Conservation (phyloP, 2,888 invertebrate species). For the Acheta domesticus region DNA sequence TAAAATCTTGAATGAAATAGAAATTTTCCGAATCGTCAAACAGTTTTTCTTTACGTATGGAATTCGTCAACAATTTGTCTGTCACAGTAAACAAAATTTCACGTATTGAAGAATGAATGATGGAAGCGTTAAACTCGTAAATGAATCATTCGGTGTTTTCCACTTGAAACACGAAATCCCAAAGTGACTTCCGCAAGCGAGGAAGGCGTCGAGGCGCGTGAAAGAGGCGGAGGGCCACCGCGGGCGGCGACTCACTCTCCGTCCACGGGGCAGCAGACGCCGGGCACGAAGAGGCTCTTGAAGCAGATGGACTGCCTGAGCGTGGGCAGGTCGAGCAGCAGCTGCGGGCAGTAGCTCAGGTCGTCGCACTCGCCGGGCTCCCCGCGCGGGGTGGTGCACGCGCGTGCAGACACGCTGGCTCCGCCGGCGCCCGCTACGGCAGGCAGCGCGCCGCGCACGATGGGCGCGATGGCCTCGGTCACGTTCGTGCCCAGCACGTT, state of each 20-base stretch:
- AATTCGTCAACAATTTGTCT: too few relatives aligned
- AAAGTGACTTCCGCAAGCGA: too few relatives aligned
- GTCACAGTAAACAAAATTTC: too few relatives aligned
- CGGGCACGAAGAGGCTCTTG: conserved; percentile 85
- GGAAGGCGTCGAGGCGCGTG: too few relatives aligned
- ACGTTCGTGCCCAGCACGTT: conserved; percentile 75
- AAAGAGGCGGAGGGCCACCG: too few relatives aligned
- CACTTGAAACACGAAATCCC: too few relatives aligned
- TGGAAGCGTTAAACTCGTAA: too few relatives aligned
- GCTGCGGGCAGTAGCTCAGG: conserved; percentile 80
- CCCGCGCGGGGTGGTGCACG: conserved; percentile 79
- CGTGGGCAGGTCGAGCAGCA: conserved; percentile 74
- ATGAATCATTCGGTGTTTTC: too few relatives aligned
- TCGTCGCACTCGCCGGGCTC: conserved; percentile 79
- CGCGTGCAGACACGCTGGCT: conserved; percentile 49
- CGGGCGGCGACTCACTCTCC: neutral
- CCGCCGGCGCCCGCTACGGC: conserved; percentile 43
- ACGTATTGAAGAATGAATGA: too few relatives aligned
- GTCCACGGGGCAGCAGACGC: conserved; percentile 79
- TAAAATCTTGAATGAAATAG: too few relatives aligned
- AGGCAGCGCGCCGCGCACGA: conserved; percentile 54
- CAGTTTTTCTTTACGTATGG: too few relatives aligned
- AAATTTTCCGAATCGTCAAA: too few relatives aligned
- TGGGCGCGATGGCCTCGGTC: conserved; percentile 74
- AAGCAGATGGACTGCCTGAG: conserved; percentile 85